Evolutionary conservation across 2,113 vertebrate species (phyloP).

Genomic region (Entelurus aequoreus): DNA sequence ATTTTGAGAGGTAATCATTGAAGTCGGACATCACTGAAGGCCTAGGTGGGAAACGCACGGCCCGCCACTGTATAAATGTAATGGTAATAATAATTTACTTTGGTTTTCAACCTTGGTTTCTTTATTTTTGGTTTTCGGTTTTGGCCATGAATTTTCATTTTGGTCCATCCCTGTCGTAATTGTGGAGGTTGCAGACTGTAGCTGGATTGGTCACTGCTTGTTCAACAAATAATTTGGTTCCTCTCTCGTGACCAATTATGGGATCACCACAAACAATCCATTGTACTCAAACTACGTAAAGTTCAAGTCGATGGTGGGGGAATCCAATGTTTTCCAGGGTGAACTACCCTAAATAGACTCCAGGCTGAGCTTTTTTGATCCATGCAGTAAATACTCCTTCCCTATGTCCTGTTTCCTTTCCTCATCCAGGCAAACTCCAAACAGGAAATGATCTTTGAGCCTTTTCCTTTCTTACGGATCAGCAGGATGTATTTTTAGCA

Average conservation of each 20-base stretch:
- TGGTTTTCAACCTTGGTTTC: too few relatives aligned
- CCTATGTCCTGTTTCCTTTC: slow-evolving; percentile 23
- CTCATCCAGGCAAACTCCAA: slow-evolving; percentile 29
- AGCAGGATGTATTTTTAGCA: slow-evolving; percentile 32
- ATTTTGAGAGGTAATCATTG: too few relatives aligned
- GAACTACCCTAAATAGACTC: slow-evolving; percentile 9
- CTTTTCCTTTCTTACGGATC: slow-evolving; percentile 35
- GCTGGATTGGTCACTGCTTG: not conserved
- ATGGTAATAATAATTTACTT: too few relatives aligned
- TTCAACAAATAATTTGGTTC: too few relatives aligned
- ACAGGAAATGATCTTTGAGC: slow-evolving; percentile 50
- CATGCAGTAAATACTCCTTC: slow-evolving; percentile 25
- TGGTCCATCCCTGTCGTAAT: not conserved
- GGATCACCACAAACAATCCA: too few relatives aligned
- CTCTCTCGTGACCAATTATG: too few relatives aligned
- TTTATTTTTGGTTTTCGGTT: too few relatives aligned
- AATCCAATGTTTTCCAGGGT: not conserved
- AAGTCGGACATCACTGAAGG: too few relatives aligned
- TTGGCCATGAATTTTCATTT: too few relatives aligned
- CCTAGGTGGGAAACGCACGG: too few relatives aligned
- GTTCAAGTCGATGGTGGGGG: not conserved
- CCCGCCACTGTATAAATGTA: too few relatives aligned
- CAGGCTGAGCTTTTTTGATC: slow-evolving; percentile 19
- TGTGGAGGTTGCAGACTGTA: not conserved
- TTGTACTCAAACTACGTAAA: too few relatives aligned